phyloP scores from a whole-genome alignment of 30 jellyfish, hydroid and myxozoan genomes.

The Morbakka virulenta region DNA sequence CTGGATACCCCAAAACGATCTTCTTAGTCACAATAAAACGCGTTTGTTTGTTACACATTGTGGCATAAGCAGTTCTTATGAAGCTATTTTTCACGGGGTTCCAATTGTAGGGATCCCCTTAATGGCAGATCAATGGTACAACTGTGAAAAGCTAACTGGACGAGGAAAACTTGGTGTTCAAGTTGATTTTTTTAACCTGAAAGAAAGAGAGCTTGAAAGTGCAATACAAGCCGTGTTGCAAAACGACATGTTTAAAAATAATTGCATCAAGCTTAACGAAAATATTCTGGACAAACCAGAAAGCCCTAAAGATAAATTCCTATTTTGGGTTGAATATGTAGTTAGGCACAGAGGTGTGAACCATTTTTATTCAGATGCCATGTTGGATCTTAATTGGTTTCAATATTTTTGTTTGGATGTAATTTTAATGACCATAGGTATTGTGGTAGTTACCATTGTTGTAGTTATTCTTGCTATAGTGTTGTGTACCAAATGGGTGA shows the following conservation, averaged over 20 bases:
- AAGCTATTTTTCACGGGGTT: constrained; percentile 13
- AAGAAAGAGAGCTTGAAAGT: background rate
- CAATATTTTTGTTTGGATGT: background rate
- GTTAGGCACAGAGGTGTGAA: constrained; percentile 12
- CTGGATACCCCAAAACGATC: background rate
- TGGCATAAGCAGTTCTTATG: background rate
- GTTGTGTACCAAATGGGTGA: too few species aligned
- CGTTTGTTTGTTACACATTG: constrained; percentile 26
- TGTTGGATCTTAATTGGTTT: constrained; percentile 12
- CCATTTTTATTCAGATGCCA: background rate
- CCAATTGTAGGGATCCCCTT: constrained; percentile 34
- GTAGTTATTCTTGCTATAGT: too few species aligned
- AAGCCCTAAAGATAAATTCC: constrained; percentile 30
- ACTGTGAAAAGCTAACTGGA: constrained; percentile 5
- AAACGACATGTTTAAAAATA: background rate
- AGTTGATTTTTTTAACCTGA: background rate
- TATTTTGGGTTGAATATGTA: constrained; percentile 51
- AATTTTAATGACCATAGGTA: too few species aligned
- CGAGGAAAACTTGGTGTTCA: constrained; percentile 23
- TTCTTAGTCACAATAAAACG: constrained; percentile 10
- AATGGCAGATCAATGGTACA: background rate
- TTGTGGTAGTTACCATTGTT: too few species aligned
- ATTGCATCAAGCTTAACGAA: constrained; percentile 6
- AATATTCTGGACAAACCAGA: constrained; percentile 1
- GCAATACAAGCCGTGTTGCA: background rate